Percentiles rank a stretch among this genome's conserved stretches.
phyloP scores from a whole-genome alignment of 2,113 vertebrate genomes.

The Uropsilus gracilis region DNA sequence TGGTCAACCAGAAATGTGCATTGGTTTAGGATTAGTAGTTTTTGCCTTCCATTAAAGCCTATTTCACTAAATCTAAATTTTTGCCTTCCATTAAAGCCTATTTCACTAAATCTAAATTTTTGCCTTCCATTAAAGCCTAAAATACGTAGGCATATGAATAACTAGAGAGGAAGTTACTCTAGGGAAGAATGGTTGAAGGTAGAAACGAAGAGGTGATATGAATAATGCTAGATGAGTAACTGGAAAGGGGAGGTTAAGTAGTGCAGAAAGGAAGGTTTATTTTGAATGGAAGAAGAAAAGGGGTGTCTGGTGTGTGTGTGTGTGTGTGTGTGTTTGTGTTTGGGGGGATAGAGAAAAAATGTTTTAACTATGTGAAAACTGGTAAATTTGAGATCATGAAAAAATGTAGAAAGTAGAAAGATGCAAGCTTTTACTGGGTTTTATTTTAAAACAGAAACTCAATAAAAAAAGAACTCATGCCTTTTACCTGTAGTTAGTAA shows the following conservation, averaged over 20 bases:
- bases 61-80: too few species aligned
- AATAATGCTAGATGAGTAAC: neutral
- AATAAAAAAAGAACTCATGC: neutral
- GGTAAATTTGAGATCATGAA: neutral
- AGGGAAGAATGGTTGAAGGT: neutral
- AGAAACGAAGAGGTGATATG: neutral
- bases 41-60: neutral
- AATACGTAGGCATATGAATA: neutral
- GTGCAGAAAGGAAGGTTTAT: neutral
- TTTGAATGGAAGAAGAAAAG: neutral
- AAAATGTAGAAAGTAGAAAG: neutral
- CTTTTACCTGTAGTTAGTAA: neutral
- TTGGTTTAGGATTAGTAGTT: neutral
- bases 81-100: neutral
- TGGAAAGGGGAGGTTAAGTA: neutral
- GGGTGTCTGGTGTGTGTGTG: too few species aligned
- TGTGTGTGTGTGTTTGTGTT: too few species aligned
- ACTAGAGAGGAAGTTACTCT: neutral
- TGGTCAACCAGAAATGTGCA: neutral
- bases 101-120: too few species aligned
- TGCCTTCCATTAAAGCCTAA: neutral
- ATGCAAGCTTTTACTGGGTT: neutral
- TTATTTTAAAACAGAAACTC: constrained; percentile 27
- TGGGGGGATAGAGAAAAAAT: neutral
- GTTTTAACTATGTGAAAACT: neutral